Evolutionary conservation across 2,888 invertebrate genomes (phyloP), one percentile per base, ranked within the genome.

Genomic region (Zaprionus lineosus): DNA sequence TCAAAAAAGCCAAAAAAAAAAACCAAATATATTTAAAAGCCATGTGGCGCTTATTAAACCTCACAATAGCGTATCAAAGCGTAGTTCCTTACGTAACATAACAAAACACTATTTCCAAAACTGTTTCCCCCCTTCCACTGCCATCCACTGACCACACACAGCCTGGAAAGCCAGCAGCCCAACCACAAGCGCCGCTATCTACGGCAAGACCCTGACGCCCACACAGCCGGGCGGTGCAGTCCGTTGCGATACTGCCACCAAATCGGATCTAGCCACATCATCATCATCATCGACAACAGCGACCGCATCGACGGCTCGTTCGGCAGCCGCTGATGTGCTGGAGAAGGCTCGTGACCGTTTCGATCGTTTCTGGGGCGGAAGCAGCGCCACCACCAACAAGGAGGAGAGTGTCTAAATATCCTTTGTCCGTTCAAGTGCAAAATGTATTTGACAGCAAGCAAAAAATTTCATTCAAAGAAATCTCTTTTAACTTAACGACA

Each of bases 261-360:
- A 56, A 31, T 65, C 60, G 65, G 72, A 72, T 6, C 48, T 40
- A 56, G 69, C 46, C 15, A 53, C 65, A 31, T 69, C 79, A 43
- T 68, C 77, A 37, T 66, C 79, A n/a, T 68, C 85, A 44, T 74
- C 86, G 50, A 84, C 86, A n/a, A n/a, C n/a, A 46, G 77, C 79
- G 29, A 86, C 88, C 29, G 71, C 85, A 46, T 72, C 88, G 21
- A 86, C 88, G 53, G 87, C 86, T 48, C 86, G 88, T 46, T 86
- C 79, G 53, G 86, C 89, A 40, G 94, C 95, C 26, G 92, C 93
- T 51, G 95, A 95, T 87, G 95, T 95, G 62, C 91, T 96, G 70
- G 95, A 95, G 88, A 93, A 94, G 88, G 95, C 95, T 79, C 93
- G 95, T 78, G 94, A 94, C 89, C 93, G 95, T 79, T 95, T 96